Percentiles rank a stretch among this genome's conserved stretches.
phyloP scores from a whole-genome alignment of 1,140 invertebrate genomes.

The Penaeus chinensis region DNA sequence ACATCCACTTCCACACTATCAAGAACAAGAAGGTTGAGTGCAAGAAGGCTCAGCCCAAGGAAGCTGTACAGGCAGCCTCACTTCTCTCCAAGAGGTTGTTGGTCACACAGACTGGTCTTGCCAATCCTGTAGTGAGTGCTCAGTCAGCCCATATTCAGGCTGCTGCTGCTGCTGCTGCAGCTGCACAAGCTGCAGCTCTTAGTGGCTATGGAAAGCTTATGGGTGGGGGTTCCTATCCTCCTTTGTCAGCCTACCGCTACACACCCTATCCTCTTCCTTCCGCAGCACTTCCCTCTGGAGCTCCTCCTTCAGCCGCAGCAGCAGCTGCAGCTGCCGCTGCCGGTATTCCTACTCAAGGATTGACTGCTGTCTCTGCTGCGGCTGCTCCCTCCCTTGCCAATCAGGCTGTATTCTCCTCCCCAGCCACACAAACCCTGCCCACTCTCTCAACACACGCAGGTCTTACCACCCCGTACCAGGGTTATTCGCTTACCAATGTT shows the following conservation, averaged over 20 bases:
- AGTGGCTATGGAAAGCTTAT: slow-evolving; percentile 76
- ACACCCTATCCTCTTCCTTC: slow-evolving; percentile 75
- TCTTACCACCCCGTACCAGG: slow-evolving; percentile 75
- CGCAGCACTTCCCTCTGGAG: slow-evolving; percentile 73
- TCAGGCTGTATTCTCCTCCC: slow-evolving; percentile 69
- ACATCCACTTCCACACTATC: slow-evolving; percentile 92
- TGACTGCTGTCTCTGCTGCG: slow-evolving; percentile 67
- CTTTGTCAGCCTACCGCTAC: slow-evolving; percentile 70
- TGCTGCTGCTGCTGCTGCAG: slow-evolving; percentile 73
- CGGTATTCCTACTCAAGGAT: slow-evolving; percentile 32
- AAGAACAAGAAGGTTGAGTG: slow-evolving; percentile 95
- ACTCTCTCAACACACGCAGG: slow-evolving; percentile 57
- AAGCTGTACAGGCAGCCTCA: slow-evolving; percentile 79
- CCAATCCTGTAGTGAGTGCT: slow-evolving; percentile 48
- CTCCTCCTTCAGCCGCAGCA: slow-evolving; percentile 75
- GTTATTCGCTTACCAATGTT: slow-evolving; percentile 85
- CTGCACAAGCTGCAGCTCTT: slow-evolving; percentile 80
- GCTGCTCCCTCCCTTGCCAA: slow-evolving; percentile 71
- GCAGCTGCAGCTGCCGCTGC: slow-evolving; percentile 68
- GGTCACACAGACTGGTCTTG: slow-evolving; percentile 71
- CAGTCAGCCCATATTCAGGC: slow-evolving; percentile 67
- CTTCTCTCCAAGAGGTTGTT: slow-evolving; percentile 78
- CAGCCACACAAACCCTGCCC: slow-evolving; percentile 51
- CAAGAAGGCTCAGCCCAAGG: slow-evolving; percentile 92
- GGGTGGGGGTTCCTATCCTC: slow-evolving; percentile 66